These are phyloP conservation scores for Turritopsis dohrnii DNA, from an alignment of 30 jellyfish, hydroid and myxozoan species.

Conservation along the genomic window DNA sequence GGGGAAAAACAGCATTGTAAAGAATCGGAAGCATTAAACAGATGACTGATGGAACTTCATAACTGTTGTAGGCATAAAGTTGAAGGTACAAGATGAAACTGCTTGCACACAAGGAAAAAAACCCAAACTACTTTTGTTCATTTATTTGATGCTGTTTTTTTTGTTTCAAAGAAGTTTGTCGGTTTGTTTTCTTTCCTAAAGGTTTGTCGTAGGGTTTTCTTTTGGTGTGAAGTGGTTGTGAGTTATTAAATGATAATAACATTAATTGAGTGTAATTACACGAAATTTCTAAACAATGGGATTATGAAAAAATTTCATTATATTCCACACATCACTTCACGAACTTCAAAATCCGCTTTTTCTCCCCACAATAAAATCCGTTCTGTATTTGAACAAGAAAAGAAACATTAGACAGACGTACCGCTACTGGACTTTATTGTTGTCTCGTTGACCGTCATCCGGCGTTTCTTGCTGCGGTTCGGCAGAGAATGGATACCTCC, in stretches of 20 bases:
- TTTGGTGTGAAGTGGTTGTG: too few relatives aligned
- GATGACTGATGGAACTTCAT: neutral
- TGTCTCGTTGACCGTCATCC: neutral
- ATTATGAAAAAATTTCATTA: too few relatives aligned
- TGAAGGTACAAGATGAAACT: neutral
- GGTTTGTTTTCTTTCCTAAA: too few relatives aligned
- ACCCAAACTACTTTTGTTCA: too few relatives aligned
- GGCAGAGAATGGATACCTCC: slow-evolving; percentile 75
- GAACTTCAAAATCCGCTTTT: neutral
- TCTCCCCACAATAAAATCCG: neutral
- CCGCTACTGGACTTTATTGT: slow-evolving; percentile 30
- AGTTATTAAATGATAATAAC: too few relatives aligned
- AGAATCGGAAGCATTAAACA: neutral
- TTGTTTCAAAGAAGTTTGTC: too few relatives aligned
- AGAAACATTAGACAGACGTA: neutral
- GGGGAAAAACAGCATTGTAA: neutral
- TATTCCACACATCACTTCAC: too few relatives aligned
- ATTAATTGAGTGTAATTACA: too few relatives aligned
- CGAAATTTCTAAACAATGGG: too few relatives aligned
- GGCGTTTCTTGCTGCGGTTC: slow-evolving; percentile 57
- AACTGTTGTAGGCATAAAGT: neutral
- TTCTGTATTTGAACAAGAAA: neutral
- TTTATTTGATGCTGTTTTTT: too few relatives aligned
- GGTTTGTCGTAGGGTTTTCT: too few relatives aligned
- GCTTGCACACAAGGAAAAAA: neutral